These are phyloP conservation scores for Cylloceria caligata DNA, from an alignment of 2,888 invertebrate species.

Conservation along the genomic window DNA sequence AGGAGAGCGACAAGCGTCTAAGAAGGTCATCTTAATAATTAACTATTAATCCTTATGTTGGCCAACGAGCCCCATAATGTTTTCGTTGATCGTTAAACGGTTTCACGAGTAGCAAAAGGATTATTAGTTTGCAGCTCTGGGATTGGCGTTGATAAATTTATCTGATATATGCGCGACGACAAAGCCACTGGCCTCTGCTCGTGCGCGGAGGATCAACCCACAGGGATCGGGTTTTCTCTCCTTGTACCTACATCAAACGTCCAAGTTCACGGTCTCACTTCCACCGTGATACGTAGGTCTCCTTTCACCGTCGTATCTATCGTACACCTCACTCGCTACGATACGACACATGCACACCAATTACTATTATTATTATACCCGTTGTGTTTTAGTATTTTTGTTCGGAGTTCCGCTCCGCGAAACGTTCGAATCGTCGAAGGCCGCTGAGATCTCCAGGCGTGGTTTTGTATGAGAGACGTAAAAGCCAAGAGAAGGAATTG, in stretches of 20 bases:
- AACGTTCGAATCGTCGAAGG: constrained; percentile 39
- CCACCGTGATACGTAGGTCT: not conserved
- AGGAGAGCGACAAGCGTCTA: not conserved
- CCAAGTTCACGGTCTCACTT: constrained; percentile 57
- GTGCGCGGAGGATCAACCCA: not conserved
- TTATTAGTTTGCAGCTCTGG: constrained; percentile 13
- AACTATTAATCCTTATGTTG: not conserved
- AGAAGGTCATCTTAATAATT: not conserved
- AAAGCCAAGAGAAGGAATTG: not conserved
- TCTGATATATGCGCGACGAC: constrained; percentile 1
- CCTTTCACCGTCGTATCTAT: constrained; percentile 45
- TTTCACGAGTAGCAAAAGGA: constrained; percentile 11
- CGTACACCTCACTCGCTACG: not conserved
- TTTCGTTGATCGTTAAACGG: constrained; percentile 7
- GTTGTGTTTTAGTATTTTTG: constrained; percentile 6
- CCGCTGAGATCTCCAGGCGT: constrained; percentile 17
- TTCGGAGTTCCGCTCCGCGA: not conserved
- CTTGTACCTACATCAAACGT: constrained; percentile 31
- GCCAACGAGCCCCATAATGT: not conserved
- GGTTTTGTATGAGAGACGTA: constrained; percentile 10
- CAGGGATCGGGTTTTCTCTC: constrained; percentile 1
- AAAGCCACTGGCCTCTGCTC: constrained; percentile 22
- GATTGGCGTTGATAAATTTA: constrained; percentile 14
- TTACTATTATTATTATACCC: constrained; percentile 15
- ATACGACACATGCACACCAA: not conserved